Percentiles rank a stretch among this genome's conserved stretches.
Conservation (phyloP, 2,888 invertebrate species). For the Andrena dorsata region DNA sequence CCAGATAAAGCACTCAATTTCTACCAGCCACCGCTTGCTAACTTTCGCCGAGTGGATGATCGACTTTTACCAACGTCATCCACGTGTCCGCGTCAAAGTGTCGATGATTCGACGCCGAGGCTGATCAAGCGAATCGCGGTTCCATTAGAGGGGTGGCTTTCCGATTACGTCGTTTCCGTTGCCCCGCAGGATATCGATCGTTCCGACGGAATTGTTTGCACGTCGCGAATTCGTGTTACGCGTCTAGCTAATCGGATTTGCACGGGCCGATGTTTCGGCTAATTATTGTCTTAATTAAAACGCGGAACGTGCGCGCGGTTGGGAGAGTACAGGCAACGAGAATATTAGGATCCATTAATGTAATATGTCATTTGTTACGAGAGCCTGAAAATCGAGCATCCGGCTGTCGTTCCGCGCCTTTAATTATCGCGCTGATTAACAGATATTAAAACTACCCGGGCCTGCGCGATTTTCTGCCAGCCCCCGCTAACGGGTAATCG, state of each 20-base stretch:
- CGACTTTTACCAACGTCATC: neutral
- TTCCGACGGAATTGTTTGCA: slow-evolving; percentile 41
- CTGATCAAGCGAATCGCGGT: neutral
- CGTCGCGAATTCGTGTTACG: slow-evolving; percentile 52
- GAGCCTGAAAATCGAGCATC: slow-evolving; percentile 39
- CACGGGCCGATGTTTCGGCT: slow-evolving; percentile 65
- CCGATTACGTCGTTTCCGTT: slow-evolving; percentile 31
- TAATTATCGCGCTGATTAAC: slow-evolving; percentile 64
- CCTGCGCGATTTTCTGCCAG: slow-evolving; percentile 7
- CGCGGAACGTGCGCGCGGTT: slow-evolving; percentile 49
- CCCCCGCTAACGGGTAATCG: slow-evolving; percentile 7
- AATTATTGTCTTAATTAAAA: slow-evolving; percentile 76
- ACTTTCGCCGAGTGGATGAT: slow-evolving; percentile 1
- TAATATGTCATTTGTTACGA: slow-evolving; percentile 66
- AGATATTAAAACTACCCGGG: slow-evolving; percentile 40
- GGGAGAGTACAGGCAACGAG: neutral
- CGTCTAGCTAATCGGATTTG: slow-evolving; percentile 63
- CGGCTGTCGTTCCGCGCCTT: slow-evolving; percentile 50
- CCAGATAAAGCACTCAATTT: neutral
- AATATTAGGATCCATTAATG: slow-evolving; percentile 75
- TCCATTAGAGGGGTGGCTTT: slow-evolving; percentile 7
- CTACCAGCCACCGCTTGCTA: neutral
- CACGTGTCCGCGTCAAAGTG: neutral
- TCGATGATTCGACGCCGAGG: neutral
- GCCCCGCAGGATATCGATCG: slow-evolving; percentile 40